Evolutionary conservation across 2,888 invertebrate species (phyloP), one percentile per base, ranked within the genome.

Genomic region (Tyria jacobaeae): DNA sequence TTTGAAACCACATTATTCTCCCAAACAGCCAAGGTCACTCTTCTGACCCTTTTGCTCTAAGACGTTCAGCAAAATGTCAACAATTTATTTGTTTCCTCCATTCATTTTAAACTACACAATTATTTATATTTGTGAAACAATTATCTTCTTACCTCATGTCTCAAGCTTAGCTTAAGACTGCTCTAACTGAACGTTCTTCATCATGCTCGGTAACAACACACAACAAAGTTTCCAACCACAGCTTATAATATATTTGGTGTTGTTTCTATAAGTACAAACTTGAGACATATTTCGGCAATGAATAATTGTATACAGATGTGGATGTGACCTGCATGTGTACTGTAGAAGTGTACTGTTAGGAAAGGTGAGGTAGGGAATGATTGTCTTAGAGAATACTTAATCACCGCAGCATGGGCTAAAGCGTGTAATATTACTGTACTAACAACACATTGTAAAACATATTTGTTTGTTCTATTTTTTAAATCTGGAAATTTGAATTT

Each of bases 401-500:
- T 68, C 69, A 68, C 75, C 74, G 88, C 88, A 84, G 89, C 89
- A 89, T 89, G 88, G 79, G 85, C 89, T 87, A 86, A 50, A 61
- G 81, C 83, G 73, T 80, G 21, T 73, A 70, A 71, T 47, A 69
- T 76, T 62, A 65, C 71, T 62, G 27, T 68, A 83, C 82, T 82
- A 84, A 83, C 80, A 75, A 65, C 49, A 66, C 69, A 71, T 68
- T 37, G 25, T 62, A 66, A n/a, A n/a, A n/a, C n/a, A 71, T 70
- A 68, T 68, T 64, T 66, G 57, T 55, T 50, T 56, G 25, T 66
- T 63, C 60, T 27, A n/a, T n/a, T n/a, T n/a, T n/a, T n/a, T n/a
- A 48, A 55, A 63, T 62, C 69, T 76, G 68, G 69, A 56, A 68
- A 64, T 67, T 62, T 62, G 63, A 73, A 66, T 59, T 62, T 63